These are phyloP conservation scores for Xanthorhoe designata DNA, from an alignment of 2,888 invertebrate species.

Conservation along the genomic window DNA sequence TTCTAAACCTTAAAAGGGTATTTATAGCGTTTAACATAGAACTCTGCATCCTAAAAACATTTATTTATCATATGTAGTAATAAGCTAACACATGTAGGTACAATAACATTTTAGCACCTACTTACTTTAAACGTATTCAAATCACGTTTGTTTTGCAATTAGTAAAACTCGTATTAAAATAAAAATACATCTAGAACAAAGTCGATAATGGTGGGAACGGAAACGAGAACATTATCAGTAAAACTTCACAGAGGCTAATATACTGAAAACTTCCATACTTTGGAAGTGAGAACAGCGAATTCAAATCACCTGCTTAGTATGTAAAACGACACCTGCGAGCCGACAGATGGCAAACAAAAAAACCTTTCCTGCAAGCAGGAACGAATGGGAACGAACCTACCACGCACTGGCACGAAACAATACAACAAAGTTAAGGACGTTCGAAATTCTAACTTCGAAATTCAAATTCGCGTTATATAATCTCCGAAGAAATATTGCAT, in stretches of 20 bases:
- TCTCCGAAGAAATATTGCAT: constrained; percentile 55
- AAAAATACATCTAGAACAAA: constrained; percentile 13
- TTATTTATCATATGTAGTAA: too few relatives aligned
- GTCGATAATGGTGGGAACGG: constrained; percentile 30
- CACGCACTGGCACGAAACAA: constrained; percentile 40
- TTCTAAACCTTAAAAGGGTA: not conserved
- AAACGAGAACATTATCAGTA: constrained; percentile 24
- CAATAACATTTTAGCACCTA: constrained; percentile 1
- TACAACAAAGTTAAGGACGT: constrained; percentile 26
- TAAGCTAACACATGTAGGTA: not conserved
- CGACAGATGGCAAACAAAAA: constrained; percentile 76
- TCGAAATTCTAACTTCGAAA: constrained; percentile 23
- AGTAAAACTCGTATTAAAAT: not conserved
- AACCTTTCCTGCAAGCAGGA: constrained; percentile 58
- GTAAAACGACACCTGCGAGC: constrained; percentile 77
- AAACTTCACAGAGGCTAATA: constrained; percentile 29
- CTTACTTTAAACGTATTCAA: not conserved
- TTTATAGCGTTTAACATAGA: not conserved
- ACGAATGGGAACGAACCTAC: constrained; percentile 43
- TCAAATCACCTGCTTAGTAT: constrained; percentile 81
- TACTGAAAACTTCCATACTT: constrained; percentile 44
- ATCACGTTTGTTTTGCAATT: constrained; percentile 12
- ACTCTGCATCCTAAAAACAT: too few relatives aligned
- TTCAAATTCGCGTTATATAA: constrained; percentile 34
- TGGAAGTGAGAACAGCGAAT: constrained; percentile 63